A percentile compares a stretch with the other conserved stretches of the same genome.
These are phyloP conservation scores for Grus americana DNA, from an alignment of 2,113 vertebrate species.

Conservation along the genomic window DNA sequence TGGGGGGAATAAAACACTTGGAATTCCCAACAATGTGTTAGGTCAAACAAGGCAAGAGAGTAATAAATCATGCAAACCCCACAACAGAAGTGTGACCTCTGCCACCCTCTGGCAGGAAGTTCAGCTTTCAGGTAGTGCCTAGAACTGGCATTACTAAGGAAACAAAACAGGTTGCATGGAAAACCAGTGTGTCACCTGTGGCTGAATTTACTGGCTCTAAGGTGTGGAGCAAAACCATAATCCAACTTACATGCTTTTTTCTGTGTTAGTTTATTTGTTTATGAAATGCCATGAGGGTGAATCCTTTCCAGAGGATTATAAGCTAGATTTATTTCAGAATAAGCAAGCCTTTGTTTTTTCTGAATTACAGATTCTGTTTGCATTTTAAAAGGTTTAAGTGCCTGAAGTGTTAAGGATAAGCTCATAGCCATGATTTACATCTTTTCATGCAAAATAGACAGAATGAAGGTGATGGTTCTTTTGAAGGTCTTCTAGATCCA, in stretches of 20 bases:
- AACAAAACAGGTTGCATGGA: background rate
- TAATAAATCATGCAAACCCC: background rate
- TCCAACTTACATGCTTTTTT: background rate
- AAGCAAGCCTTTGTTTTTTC: background rate
- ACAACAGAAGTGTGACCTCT: background rate
- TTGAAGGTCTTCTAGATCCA: background rate
- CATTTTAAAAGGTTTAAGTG: background rate
- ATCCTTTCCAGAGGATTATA: background rate
- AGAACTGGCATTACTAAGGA: background rate
- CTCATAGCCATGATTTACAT: background rate
- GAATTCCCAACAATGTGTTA: background rate
- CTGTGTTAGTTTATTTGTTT: background rate
- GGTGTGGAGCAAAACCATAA: background rate
- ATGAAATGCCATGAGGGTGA: background rate
- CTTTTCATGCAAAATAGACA: background rate
- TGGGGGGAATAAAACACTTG: background rate
- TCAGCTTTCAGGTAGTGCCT: background rate
- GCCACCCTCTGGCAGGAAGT: background rate
- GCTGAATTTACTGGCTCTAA: background rate
- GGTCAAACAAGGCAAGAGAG: background rate
- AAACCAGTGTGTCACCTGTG: background rate
- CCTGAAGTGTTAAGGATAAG: background rate
- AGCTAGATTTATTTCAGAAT: background rate
- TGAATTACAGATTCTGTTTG: background rate
- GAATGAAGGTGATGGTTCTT: background rate